phyloP scores from a whole-genome alignment of 2,888 invertebrate genomes.

The Eudasyphora cyanicolor region DNA sequence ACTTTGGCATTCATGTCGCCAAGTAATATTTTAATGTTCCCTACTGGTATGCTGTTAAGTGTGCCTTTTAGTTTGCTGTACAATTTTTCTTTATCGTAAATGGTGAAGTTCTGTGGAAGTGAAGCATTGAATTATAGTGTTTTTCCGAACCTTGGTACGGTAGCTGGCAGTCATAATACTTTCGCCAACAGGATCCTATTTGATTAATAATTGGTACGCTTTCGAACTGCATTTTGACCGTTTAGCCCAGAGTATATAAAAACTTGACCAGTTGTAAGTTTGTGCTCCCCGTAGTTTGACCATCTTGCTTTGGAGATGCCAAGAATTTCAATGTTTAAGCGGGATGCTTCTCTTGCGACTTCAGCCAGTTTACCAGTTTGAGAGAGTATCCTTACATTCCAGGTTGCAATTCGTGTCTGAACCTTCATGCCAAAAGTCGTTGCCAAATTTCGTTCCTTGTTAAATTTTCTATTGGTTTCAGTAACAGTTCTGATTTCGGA shows the following conservation, averaged over 20 bases:
- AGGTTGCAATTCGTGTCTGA: too few species aligned
- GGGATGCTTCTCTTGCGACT: too few species aligned
- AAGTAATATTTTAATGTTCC: background rate
- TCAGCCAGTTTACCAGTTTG: conserved; percentile 17
- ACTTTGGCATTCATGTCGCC: background rate
- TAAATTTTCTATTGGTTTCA: too few species aligned
- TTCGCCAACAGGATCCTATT: background rate
- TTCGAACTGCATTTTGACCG: background rate
- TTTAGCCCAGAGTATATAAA: background rate
- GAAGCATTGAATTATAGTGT: background rate
- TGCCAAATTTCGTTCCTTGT: too few species aligned
- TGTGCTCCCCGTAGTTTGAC: conserved; percentile 6
- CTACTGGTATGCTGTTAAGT: too few species aligned
- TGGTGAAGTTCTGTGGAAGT: background rate
- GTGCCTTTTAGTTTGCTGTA: background rate
- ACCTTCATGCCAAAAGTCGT: too few species aligned
- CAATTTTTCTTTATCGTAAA: background rate
- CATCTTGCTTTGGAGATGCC: background rate
- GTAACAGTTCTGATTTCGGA: too few species aligned
- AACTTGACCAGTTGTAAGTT: background rate
- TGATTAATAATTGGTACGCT: background rate
- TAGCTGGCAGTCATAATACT: background rate
- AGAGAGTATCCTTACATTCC: too few species aligned
- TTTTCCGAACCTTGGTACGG: background rate
- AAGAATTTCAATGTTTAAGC: too few species aligned